Evolutionary conservation across 2,888 invertebrate genomes (phyloP).

Genomic region (Rotaria magnacalcarata): DNA sequence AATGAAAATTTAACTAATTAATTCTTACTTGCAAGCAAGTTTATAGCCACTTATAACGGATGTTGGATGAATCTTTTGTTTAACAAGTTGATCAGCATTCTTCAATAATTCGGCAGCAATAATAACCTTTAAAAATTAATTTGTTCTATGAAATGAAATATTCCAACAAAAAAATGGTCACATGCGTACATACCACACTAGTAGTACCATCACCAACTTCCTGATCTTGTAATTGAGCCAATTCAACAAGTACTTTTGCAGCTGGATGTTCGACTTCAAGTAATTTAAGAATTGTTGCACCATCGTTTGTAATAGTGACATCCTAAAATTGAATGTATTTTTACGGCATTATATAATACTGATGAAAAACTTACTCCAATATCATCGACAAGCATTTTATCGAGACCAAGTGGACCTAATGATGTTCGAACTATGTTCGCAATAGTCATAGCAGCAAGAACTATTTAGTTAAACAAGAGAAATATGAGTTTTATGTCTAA

Average conservation of each 20-base stretch:
- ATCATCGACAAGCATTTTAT: constrained; percentile 99
- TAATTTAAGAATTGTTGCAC: constrained; percentile 89
- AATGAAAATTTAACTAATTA: background rate
- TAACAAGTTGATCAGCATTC: constrained; percentile 96
- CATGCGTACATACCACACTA: constrained; percentile 74
- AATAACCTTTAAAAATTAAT: constrained; percentile 62
- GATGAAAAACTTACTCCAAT: constrained; percentile 70
- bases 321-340: constrained; percentile 64
- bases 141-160: too few species aligned
- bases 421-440: constrained; percentile 99
- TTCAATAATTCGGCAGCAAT: constrained; percentile 71
- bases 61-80: constrained; percentile 97
- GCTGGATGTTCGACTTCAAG: constrained; percentile 98
- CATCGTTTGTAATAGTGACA: constrained; percentile 98
- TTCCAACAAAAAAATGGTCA: background rate
- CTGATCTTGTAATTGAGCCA: constrained; percentile 95
- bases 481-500: constrained; percentile 33
- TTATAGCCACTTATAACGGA: constrained; percentile 96
- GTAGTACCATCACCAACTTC: constrained; percentile 99
- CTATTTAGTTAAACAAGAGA: constrained; percentile 62
- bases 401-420: constrained; percentile 91
- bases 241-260: constrained; percentile 86
- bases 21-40: constrained; percentile 80
- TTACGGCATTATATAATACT: background rate
- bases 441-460: constrained; percentile 90